A percentile compares a stretch with the other conserved stretches of the same genome.
phyloP scores from a whole-genome alignment of 2,888 invertebrate genomes.

The Spodoptera exigua region DNA sequence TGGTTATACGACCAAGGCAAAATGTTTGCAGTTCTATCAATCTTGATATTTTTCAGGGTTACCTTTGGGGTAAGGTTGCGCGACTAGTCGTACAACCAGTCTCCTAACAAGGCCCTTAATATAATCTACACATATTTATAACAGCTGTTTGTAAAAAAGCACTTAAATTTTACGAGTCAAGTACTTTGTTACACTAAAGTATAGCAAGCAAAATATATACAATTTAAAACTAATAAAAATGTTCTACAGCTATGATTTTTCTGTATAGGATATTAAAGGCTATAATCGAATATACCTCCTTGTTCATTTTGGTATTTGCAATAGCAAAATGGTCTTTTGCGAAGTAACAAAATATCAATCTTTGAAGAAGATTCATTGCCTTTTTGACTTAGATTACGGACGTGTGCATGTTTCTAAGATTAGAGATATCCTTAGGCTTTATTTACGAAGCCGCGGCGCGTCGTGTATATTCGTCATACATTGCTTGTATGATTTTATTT shows the following conservation, averaged over 20 bases:
- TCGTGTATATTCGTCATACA: too few relatives aligned
- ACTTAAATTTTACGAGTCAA: conserved; percentile 75
- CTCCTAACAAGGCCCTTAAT: conserved; percentile 25
- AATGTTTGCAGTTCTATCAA: too few relatives aligned
- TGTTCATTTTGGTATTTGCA: conserved; percentile 56
- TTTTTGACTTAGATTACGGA: conserved; percentile 65
- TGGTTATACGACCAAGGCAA: too few relatives aligned
- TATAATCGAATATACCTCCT: conserved; percentile 11
- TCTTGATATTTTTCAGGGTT: too few relatives aligned
- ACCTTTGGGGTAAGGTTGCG: too few relatives aligned
- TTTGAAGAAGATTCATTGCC: too few relatives aligned
- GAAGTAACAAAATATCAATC: conserved; percentile 40
- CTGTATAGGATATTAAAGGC: conserved; percentile 20
- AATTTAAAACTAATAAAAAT: conserved; percentile 46
- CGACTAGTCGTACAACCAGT: too few relatives aligned
- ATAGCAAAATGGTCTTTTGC: conserved; percentile 39
- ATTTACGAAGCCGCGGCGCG: too few relatives aligned
- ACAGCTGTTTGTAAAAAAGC: conserved; percentile 67
- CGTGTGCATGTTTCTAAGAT: conserved; percentile 48
- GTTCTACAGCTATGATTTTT: conserved; percentile 41
- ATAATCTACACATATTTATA: conserved; percentile 37
- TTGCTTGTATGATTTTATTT: too few relatives aligned
- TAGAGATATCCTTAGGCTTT: conserved; percentile 16
- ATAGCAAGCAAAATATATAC: conserved; percentile 59
- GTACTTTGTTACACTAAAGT: conserved; percentile 67